Evolutionary conservation across 2,113 vertebrate species (phyloP).

Genomic region (Anas platyrhynchos): DNA sequence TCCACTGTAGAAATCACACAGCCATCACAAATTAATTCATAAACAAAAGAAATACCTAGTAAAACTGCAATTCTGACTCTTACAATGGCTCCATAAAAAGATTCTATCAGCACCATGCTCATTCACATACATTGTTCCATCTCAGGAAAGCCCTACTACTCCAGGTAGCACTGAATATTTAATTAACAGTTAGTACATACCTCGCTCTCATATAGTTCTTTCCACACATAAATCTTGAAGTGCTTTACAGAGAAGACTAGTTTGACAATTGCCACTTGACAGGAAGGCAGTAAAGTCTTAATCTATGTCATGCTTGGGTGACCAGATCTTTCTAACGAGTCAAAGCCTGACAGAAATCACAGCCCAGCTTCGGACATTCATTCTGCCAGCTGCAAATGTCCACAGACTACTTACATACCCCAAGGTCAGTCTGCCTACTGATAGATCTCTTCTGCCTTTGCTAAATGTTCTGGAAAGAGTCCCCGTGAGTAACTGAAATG

Average conservation of each 20-base stretch:
- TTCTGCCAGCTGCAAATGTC: constrained; percentile 12
- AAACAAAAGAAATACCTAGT: not conserved
- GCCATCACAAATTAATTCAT: not conserved
- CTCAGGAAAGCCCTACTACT: not conserved
- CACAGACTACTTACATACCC: not conserved
- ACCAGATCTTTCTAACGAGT: not conserved
- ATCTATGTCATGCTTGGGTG: not conserved
- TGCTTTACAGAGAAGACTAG: not conserved
- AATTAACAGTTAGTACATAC: not conserved
- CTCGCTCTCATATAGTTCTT: not conserved
- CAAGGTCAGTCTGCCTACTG: not conserved
- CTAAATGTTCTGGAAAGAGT: not conserved
- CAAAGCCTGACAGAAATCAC: not conserved
- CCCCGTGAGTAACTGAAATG: accelerated
- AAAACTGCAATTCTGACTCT: not conserved
- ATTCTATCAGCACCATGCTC: not conserved
- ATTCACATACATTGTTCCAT: not conserved
- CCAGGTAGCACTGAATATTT: not conserved
- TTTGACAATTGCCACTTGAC: not conserved
- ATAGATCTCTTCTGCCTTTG: not conserved
- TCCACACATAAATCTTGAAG: not conserved
- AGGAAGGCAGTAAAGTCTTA: not conserved
- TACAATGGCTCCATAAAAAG: not conserved
- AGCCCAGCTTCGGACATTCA: not conserved
- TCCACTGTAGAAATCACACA: not conserved